Evolutionary conservation across 2,113 vertebrate species (phyloP).

Genomic region (Scalopus aquaticus): DNA sequence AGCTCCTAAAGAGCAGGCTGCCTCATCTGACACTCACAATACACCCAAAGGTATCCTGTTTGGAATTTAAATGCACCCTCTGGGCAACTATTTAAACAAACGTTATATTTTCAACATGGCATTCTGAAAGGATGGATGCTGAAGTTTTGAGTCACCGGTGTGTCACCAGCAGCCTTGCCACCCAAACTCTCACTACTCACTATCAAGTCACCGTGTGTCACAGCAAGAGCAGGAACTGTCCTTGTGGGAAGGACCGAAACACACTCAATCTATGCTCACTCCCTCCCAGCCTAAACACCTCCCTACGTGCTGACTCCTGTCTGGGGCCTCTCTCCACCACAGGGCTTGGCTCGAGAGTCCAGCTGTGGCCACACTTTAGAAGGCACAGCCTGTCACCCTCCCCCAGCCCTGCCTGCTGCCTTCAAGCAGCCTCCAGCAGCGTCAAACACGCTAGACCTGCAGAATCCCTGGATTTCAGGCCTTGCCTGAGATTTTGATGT

Average conservation of each 20-base stretch:
- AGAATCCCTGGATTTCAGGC: not conserved
- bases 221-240: not conserved
- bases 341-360: not conserved
- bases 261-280: not conserved
- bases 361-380: fast-evolving
- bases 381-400: not conserved
- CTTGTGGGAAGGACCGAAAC: not conserved
- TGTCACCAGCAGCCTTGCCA: not conserved
- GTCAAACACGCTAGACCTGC: not conserved
- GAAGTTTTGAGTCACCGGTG: not conserved
- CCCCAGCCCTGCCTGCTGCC: not conserved
- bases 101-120: not conserved
- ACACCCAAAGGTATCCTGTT: not conserved
- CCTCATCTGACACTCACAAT: not conserved
- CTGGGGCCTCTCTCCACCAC: not conserved
- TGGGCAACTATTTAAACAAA: constrained; percentile 12
- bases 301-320: not conserved
- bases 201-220: not conserved
- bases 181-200: not conserved
- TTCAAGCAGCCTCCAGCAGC: not conserved
- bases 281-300: not conserved
- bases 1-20: not conserved
- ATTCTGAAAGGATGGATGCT: not conserved
- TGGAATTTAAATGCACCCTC: not conserved
- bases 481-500: constrained; percentile 19